These are phyloP conservation scores for Naja naja DNA, from an alignment of 2,113 vertebrate species.

Conservation along the genomic window DNA sequence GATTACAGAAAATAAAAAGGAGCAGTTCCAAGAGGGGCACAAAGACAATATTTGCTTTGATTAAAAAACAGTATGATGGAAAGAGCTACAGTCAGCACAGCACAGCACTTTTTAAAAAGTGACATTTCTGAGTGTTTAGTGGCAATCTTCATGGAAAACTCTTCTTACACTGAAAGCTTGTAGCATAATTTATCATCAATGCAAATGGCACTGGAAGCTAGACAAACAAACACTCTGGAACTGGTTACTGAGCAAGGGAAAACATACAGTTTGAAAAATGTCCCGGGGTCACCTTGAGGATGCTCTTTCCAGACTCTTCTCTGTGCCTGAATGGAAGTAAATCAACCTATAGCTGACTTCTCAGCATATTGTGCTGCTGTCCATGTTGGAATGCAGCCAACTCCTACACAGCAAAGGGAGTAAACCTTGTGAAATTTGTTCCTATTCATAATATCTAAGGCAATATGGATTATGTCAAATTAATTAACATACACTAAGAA, in stretches of 20 bases:
- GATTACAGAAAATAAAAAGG: background rate
- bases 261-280: background rate
- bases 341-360: background rate
- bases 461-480: background rate
- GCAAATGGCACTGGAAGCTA: background rate
- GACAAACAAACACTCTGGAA: background rate
- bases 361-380: background rate
- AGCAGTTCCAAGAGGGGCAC: constrained; percentile 32
- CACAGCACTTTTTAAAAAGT: background rate
- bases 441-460: background rate
- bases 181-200: background rate
- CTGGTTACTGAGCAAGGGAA: background rate
- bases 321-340: background rate
- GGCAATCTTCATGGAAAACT: background rate
- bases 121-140: background rate
- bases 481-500: background rate
- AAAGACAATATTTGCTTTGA: background rate
- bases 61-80: constrained; percentile 16
- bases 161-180: background rate
- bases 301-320: background rate
- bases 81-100: background rate
- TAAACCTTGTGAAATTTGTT: background rate
- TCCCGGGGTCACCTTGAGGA: background rate
- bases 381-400: background rate
- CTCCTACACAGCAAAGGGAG: background rate